These are phyloP conservation scores for Metridium senile DNA, from an alignment of 92 coral and sea anemone species.

Conservation along the genomic window DNA sequence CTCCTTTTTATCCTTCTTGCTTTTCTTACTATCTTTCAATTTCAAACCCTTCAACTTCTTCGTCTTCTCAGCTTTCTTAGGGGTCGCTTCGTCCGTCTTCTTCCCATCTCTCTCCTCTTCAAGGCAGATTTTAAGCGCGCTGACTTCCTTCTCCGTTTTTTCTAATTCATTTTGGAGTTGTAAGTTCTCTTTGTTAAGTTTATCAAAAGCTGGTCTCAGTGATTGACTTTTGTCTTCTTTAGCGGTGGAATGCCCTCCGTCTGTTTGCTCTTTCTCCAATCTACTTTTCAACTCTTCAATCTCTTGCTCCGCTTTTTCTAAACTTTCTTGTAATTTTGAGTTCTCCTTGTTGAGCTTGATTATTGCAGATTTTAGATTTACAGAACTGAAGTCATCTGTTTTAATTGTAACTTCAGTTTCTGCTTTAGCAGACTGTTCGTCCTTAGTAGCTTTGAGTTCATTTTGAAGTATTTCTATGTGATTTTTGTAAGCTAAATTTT, in stretches of 20 bases:
- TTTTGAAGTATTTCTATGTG: slow-evolving; percentile 57
- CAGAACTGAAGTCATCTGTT: slow-evolving; percentile 54
- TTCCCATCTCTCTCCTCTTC: slow-evolving; percentile 60
- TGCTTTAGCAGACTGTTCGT: slow-evolving; percentile 9
- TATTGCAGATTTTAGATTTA: slow-evolving; percentile 63
- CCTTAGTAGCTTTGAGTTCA: slow-evolving; percentile 42
- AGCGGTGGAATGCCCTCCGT: slow-evolving; percentile 23
- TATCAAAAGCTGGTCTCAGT: slow-evolving; percentile 83
- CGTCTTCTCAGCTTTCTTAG: slow-evolving; percentile 51
- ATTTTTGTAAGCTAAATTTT: slow-evolving; percentile 49
- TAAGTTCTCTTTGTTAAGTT: slow-evolving; percentile 87
- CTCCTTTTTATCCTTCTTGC: slow-evolving; percentile 35
- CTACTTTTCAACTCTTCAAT: slow-evolving; percentile 40
- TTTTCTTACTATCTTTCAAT: slow-evolving; percentile 39
- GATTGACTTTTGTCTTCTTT: slow-evolving; percentile 68
- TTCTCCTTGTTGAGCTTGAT: slow-evolving; percentile 87
- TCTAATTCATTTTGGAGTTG: slow-evolving; percentile 82
- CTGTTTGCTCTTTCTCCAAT: slow-evolving; percentile 36
- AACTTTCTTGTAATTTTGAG: slow-evolving; percentile 68
- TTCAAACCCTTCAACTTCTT: slow-evolving; percentile 38
- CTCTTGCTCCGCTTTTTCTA: slow-evolving; percentile 86
- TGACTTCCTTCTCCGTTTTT: slow-evolving; percentile 75
- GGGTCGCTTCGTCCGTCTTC: slow-evolving; percentile 2
- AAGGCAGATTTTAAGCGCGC: slow-evolving; percentile 51
- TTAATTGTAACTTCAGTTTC: slow-evolving; percentile 30